Conservation (phyloP, 2,113 vertebrate species). For the Amia ocellicauda region DNA sequence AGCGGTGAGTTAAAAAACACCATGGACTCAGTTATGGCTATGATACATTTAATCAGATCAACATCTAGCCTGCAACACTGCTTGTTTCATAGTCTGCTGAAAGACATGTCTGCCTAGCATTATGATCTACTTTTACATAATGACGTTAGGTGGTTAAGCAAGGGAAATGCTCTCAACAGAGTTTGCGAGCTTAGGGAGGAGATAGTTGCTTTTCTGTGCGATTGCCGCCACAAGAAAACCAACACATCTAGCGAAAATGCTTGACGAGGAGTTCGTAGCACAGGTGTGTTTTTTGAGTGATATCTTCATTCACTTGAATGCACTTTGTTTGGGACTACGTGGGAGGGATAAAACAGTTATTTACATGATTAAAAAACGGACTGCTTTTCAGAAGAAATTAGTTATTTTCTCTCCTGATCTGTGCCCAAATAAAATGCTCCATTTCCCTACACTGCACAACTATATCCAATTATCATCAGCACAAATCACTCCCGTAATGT, state of each 20-base stretch:
- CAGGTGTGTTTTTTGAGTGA: no score
- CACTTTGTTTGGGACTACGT: not conserved
- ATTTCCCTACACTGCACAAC: conserved; percentile 1
- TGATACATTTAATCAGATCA: not conserved
- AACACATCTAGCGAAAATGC: not conserved
- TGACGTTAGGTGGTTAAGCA: no score
- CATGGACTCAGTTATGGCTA: no score
- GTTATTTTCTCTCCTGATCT: no score
- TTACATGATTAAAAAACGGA: not conserved
- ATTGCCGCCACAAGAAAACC: not conserved
- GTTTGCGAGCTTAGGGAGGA: no score
- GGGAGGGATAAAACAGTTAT: not conserved
- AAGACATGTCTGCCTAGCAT: conserved; percentile 3
- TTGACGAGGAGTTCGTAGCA: no score
- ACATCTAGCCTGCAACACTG: conserved; percentile 1
- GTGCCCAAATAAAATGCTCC: no score
- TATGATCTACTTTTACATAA: no score
- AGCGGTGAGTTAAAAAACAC: no score
- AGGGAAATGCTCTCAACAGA: no score
- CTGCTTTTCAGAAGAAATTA: not conserved
- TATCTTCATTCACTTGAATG: conserved; percentile 5
- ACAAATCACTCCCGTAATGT: no score
- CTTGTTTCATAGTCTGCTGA: not conserved
- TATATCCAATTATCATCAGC: no score
- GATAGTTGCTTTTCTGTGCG: conserved; percentile 2